Evolutionary conservation across 2,888 invertebrate species (phyloP).

Genomic region (Artemia sinica): DNA sequence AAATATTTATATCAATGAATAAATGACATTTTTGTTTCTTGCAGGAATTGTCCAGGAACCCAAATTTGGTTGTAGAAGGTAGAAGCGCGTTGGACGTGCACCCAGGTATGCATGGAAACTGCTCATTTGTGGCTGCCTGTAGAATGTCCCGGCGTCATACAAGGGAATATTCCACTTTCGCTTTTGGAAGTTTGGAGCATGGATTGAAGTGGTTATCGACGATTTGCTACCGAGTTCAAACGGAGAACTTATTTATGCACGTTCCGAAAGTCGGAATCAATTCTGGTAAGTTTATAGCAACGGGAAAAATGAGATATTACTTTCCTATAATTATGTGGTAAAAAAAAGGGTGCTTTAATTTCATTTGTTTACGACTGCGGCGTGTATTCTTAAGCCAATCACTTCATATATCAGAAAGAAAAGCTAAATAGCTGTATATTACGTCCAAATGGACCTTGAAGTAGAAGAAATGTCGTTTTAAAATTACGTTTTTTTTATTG

Average conservation of each 20-base stretch:
- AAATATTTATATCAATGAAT: too few relatives aligned
- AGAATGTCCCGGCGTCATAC: constrained; percentile 33
- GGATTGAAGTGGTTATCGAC: constrained; percentile 43
- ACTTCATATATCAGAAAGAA: too few relatives aligned
- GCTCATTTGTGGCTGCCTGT: constrained; percentile 45
- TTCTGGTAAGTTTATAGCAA: constrained; percentile 42
- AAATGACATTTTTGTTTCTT: too few relatives aligned
- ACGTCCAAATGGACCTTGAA: too few relatives aligned
- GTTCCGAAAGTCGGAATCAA: constrained; percentile 39
- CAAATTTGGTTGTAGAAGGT: constrained; percentile 38
- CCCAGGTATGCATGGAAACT: constrained; percentile 41
- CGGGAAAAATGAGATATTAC: too few relatives aligned
- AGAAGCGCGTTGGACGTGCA: constrained; percentile 36
- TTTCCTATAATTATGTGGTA: too few relatives aligned
- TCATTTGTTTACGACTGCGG: too few relatives aligned
- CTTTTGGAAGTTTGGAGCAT: constrained; percentile 43
- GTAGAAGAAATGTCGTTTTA: too few relatives aligned
- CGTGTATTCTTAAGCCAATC: too few relatives aligned
- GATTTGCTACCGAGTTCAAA: constrained; percentile 34
- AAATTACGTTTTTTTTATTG: too few relatives aligned
- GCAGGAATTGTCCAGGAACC: constrained; percentile 33
- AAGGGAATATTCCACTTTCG: constrained; percentile 34
- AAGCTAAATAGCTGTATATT: too few relatives aligned
- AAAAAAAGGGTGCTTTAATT: too few relatives aligned
- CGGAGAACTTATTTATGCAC: constrained; percentile 39